These are phyloP conservation scores for Chaetogeoica ovagalla DNA, from an alignment of 2,888 invertebrate species.

Conservation along the genomic window DNA sequence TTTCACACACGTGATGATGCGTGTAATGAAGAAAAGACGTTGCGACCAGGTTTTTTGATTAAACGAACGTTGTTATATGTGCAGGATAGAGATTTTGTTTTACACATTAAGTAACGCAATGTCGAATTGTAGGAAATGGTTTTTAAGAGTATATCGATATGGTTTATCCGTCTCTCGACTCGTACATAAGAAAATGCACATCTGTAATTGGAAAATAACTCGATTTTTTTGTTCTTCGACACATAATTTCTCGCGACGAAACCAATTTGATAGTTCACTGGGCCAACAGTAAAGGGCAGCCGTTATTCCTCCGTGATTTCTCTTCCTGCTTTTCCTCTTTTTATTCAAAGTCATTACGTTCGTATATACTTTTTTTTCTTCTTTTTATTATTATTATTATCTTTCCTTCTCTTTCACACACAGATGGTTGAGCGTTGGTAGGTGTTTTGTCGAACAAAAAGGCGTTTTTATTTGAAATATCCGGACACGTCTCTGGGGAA, in stretches of 20 bases:
- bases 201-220: conserved; percentile 50
- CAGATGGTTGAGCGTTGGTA: background rate
- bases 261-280: conserved; percentile 49
- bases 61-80: too few relatives aligned
- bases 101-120: background rate
- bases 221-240: conserved; percentile 31
- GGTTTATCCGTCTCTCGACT: background rate
- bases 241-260: conserved; percentile 21
- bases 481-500: conserved; percentile 4
- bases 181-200: conserved; percentile 20
- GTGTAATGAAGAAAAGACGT: too few relatives aligned
- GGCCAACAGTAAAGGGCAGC: conserved; percentile 18
- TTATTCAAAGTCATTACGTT: background rate
- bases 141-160: background rate
- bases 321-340: background rate
- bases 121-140: conserved; percentile 10
- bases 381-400: background rate
- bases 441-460: conserved; percentile 22
- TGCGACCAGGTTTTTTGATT: too few relatives aligned
- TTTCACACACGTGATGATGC: too few relatives aligned
- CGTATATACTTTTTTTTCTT: background rate
- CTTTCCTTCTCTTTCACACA: too few relatives aligned
- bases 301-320: background rate
- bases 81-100: too few relatives aligned
- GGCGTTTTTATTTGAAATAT: conserved; percentile 2